Base-by-base conservation (phyloP, 2,888 invertebrate species). In the Tachina grossa region DNA sequence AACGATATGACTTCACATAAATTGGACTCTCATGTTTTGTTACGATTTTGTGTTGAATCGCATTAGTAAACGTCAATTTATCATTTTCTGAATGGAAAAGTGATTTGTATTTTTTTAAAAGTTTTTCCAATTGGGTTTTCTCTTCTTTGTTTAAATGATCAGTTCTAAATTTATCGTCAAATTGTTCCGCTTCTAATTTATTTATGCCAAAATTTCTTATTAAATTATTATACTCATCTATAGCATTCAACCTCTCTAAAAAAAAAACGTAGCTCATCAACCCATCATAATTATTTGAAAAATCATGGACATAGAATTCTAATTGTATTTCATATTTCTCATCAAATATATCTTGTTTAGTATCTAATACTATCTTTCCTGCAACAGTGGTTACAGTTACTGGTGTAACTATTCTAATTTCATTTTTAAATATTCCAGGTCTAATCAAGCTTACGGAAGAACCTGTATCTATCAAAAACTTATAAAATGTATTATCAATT, bases 21-120 rank as follows among this genome's bases (percentile, higher is more conserved):
- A 31, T 31, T 31, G 31, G 31, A 31, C 31, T 31, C 31, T 31
- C 31, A 31, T 66, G 43, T 45, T 45, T 45, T 45, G 45, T 45
- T 45, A 11, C 45, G 45, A 31, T 85, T 65, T 74, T 22, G 65
- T 84, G 84, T 65, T 75, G 66, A n/a, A 82, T 84, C 74, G 63
- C 68, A 16, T 74, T 55, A 61, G 69, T 82, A 51, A 77, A 85
- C 1, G 77, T 80, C 10, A 80, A 80, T 13, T 47, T 72, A 11
- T 80, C 65, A 49, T 71, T 57, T 16, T 80, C 65, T 14, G 59
- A 61, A 61, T 71, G 69, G 41, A 93, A 93, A 93, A 93, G 39
- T 2, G 43, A 72, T 45, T 65, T 65, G n/a, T 80, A 72, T 61
- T 57, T 57, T 9, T 55, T 39, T 57, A 65, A 57, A 66, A 80